Evolutionary conservation across 2,888 invertebrate genomes (phyloP), one percentile per base, ranked within the genome.

Genomic region (Venusia cambrica): DNA sequence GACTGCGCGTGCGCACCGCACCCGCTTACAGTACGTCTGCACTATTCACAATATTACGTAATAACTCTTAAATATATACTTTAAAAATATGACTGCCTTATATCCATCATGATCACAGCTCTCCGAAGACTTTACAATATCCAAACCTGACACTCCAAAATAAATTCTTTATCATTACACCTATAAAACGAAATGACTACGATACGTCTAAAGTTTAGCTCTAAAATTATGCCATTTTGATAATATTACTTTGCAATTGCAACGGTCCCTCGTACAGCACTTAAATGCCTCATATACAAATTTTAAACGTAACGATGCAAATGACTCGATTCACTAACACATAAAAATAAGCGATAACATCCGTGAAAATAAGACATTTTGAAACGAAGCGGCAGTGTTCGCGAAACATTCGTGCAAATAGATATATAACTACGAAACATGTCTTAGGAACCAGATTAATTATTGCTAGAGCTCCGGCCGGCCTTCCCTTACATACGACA

Each of bases 381-480:
- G 75, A 78, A 75, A 78, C 61, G 59, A 83, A 84, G 85, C 85
- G 85, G 84, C 85, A 83, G 85, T 85, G 85, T 77, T 77, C 64
- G 83, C 83, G 79, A 79, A 73, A 78, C 36, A 76, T 78, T 80
- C 80, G 83, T 84, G 85, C 85, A 83, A 40, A 76, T 80, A 85
- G 76, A 83, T 34, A 80, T 81, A 81, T 83, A 83, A 84, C 81
- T 85, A 85, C 78, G 74, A 80, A 83, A 80, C 78, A 76, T 79
- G 78, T 84, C 80, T 85, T 87, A 87, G 87, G 87, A 87, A 87
- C 87, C 87, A 78, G 84, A 73, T 83, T 83, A 84, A 87, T 84
- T 87, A 85, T 85, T 81, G 85, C 85, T 85, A 85, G 79, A 78
- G 80, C 75, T 72, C 73, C 73, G 76, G 75, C 60, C 54, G 54